phyloP scores from a whole-genome alignment of 1,140 invertebrate genomes.

The Hyles euphorbiae region DNA sequence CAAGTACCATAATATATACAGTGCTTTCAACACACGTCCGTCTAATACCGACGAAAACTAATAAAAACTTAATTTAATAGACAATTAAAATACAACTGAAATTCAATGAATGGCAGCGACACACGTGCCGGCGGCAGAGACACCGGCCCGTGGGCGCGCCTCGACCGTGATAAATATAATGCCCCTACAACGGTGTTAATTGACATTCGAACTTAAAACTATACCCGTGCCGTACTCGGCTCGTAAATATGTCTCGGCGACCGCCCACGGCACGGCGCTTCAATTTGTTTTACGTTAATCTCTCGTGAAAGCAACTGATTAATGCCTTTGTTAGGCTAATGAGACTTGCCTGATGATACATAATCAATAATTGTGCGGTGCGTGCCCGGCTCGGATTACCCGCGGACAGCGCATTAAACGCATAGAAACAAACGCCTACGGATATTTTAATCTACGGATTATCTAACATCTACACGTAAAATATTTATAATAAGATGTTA shows the following conservation, averaged over 20 bases:
- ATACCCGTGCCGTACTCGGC: conserved; percentile 16
- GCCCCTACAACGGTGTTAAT: conserved; percentile 36
- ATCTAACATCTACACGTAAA: conserved; percentile 9
- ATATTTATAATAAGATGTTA: conserved; percentile 5
- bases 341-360: conserved; percentile 47
- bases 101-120: neutral
- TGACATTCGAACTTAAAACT: conserved; percentile 36
- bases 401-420: conserved; percentile 2
- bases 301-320: conserved; percentile 58
- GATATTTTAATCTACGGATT: conserved; percentile 4
- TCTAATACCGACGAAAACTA: no score
- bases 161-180: conserved; percentile 19
- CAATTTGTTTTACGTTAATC: conserved; percentile 69
- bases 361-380: conserved; percentile 47
- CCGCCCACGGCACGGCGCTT: conserved; percentile 43
- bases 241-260: conserved; percentile 43
- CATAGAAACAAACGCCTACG: conserved; percentile 10
- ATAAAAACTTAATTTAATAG: no score
- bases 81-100: conserved; percentile 7
- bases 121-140: conserved; percentile 10
- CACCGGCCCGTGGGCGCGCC: conserved; percentile 1
- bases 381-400: conserved; percentile 15
- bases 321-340: conserved; percentile 64
- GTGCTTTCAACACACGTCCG: no score
- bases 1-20: no score